These are phyloP conservation scores for Drosophila pachea DNA, from an alignment of 1,140 invertebrate species.

Conservation along the genomic window DNA sequence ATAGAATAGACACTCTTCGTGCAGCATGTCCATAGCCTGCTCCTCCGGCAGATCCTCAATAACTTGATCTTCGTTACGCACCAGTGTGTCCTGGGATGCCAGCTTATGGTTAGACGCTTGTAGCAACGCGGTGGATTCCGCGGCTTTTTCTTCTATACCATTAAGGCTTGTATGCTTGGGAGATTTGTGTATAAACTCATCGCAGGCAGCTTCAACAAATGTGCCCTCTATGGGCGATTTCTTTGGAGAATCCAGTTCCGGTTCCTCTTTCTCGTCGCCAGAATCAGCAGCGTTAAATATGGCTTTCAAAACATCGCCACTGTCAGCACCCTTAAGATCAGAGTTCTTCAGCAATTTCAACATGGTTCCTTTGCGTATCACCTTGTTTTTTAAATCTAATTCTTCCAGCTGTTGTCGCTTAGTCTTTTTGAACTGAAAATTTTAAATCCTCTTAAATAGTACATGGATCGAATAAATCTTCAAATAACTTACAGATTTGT, in stretches of 20 bases:
- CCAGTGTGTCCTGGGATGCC: constrained; percentile 40
- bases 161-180: constrained; percentile 45
- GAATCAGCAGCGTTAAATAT: constrained; percentile 65
- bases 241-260: not conserved
- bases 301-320: constrained; percentile 67
- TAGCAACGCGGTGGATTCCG: not conserved
- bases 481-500: constrained; percentile 36
- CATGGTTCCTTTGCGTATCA: constrained; percentile 61
- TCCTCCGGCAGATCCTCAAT: constrained; percentile 34
- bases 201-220: constrained; percentile 23
- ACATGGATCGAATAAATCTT: too few species aligned
- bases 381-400: constrained; percentile 46
- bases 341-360: constrained; percentile 74
- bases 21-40: constrained; percentile 67
- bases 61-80: not conserved
- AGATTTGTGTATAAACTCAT: constrained; percentile 55
- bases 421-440: constrained; percentile 36
- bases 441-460: not conserved
- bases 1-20: constrained; percentile 64
- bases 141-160: constrained; percentile 30
- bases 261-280: constrained; percentile 43
- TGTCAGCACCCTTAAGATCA: constrained; percentile 71
- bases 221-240: constrained; percentile 12
- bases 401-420: constrained; percentile 33
- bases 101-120: constrained; percentile 7